A percentile compares a stretch with the other conserved stretches of the same genome.
These are phyloP conservation scores for Gnathonemus echidnorhynchus DNA, from an alignment of 2,113 vertebrate genomes.

Conservation along the genomic window DNA sequence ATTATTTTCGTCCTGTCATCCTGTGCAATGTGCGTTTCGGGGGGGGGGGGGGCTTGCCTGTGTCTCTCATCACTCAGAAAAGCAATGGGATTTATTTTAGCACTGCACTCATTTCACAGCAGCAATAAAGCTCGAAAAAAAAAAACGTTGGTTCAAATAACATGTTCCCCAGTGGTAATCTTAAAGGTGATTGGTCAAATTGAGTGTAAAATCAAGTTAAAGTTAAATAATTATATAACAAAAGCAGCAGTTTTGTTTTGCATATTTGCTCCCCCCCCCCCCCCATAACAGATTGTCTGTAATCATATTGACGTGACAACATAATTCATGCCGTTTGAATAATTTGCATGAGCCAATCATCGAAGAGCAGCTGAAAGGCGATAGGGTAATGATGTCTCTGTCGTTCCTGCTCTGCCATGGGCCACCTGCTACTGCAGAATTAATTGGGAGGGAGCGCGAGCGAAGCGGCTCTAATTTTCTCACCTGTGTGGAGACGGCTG, in stretches of 20 bases:
- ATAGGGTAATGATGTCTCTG: slow-evolving; percentile 21
- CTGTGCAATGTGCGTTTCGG: slow-evolving; percentile 24
- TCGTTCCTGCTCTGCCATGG: slow-evolving; percentile 18
- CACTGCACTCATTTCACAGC: not conserved
- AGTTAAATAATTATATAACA: not conserved
- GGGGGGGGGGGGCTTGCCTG: slow-evolving; percentile 5
- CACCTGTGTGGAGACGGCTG: not conserved
- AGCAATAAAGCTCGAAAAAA: not conserved
- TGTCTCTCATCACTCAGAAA: slow-evolving; percentile 35
- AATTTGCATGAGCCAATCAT: slow-evolving; percentile 22
- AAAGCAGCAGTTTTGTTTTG: not conserved
- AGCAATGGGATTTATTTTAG: slow-evolving; percentile 32
- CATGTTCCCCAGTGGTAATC: not conserved
- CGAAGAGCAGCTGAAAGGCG: slow-evolving; percentile 21
- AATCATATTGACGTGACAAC: slow-evolving; percentile 13
- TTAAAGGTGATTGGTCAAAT: not conserved
- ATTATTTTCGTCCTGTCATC: slow-evolving; percentile 29
- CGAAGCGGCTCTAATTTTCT: not conserved
- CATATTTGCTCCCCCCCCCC: not conserved
- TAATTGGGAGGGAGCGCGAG: not conserved
- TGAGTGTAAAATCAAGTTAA: not conserved
- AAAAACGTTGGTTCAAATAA: not conserved
- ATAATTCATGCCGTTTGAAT: slow-evolving; percentile 22
- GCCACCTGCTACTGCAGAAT: slow-evolving; percentile 16
- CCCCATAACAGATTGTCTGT: not conserved